Conservation (phyloP, 2,888 invertebrate genomes). For the Parapristionchus giblindavisi region DNA sequence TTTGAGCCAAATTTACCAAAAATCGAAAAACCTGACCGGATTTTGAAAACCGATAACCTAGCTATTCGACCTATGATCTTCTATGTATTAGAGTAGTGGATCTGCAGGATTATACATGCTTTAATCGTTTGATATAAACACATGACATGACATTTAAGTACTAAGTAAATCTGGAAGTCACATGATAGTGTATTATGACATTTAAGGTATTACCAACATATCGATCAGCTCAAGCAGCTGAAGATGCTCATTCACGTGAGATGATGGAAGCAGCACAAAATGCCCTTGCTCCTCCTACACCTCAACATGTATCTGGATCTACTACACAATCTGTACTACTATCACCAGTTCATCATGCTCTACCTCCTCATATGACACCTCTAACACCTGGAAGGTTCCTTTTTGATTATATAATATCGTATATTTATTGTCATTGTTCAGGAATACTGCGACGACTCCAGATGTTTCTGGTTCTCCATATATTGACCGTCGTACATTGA, state of each 20-base stretch:
- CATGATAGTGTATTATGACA: too few species aligned
- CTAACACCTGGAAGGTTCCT: slow-evolving; percentile 28
- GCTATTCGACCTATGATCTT: too few species aligned
- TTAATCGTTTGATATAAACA: too few species aligned
- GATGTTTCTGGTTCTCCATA: background rate
- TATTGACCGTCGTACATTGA: background rate
- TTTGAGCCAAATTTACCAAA: too few species aligned
- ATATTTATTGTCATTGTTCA: background rate
- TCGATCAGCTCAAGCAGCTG: slow-evolving; percentile 13
- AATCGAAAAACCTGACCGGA: too few species aligned
- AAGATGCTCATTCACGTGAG: slow-evolving; percentile 14
- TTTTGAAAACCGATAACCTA: too few species aligned
- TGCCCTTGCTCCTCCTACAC: slow-evolving; percentile 25
- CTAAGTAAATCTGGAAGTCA: too few species aligned
- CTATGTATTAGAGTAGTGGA: too few species aligned
- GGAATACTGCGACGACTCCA: background rate
- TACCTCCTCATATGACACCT: background rate
- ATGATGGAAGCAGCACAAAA: slow-evolving; percentile 36
- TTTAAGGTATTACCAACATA: too few species aligned
- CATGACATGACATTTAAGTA: too few species aligned
- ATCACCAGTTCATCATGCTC: background rate
- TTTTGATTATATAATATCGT: background rate
- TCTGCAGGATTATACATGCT: too few species aligned
- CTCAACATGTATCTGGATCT: slow-evolving; percentile 15
- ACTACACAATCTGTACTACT: background rate